phyloP scores from a whole-genome alignment of 2,113 vertebrate genomes.

The Gnathonemus echidnorhynchus region DNA sequence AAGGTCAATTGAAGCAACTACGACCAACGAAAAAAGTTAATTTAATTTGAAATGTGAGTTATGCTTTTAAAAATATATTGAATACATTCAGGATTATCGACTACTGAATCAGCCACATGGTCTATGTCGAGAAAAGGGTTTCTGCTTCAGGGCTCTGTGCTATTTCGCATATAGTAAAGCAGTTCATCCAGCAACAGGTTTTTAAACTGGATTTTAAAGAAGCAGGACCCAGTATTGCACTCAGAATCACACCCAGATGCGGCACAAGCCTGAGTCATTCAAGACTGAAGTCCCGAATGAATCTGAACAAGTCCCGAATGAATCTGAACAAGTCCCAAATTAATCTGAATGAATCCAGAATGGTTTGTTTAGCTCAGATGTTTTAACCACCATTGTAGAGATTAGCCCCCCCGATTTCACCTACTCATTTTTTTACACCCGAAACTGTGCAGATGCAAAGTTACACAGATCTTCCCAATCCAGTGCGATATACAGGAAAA shows the following conservation, averaged over 20 bases:
- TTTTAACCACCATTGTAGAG: background rate
- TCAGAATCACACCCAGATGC: background rate
- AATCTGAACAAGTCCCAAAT: no score
- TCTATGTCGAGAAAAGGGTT: background rate
- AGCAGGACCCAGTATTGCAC: background rate
- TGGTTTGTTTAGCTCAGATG: background rate
- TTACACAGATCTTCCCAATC: background rate
- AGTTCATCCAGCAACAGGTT: background rate
- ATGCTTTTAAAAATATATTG: background rate
- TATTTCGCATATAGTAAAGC: background rate
- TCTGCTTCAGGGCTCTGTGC: background rate
- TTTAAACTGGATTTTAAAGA: background rate
- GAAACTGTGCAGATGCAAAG: background rate
- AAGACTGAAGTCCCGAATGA: background rate
- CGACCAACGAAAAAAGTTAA: background rate
- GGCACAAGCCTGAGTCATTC: background rate
- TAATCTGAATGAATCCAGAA: background rate
- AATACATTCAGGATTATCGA: background rate
- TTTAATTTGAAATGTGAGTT: background rate
- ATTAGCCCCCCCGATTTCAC: background rate
- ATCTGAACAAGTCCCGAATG: background rate
- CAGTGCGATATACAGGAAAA: background rate
- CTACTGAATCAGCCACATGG: background rate
- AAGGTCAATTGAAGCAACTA: slow-evolving; percentile 5
- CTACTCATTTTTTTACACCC: background rate